Evolutionary conservation across 1,140 invertebrate species (phyloP).

Genomic region (Drosophila kanapiae): DNA sequence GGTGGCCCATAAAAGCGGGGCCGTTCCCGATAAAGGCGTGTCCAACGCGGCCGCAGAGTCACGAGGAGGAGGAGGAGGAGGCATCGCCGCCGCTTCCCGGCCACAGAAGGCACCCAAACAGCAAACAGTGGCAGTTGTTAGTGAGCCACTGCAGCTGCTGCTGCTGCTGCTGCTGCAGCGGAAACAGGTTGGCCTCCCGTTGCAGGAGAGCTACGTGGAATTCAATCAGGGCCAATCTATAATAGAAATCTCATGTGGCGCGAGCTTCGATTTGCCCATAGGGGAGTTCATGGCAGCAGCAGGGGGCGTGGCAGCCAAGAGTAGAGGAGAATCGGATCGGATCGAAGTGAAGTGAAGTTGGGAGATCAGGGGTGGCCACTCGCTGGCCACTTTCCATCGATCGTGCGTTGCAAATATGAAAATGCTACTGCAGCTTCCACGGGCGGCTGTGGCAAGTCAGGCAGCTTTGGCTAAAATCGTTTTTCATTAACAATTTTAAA

Average conservation of each 20-base stretch:
- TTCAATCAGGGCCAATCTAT: slow-evolving; percentile 84
- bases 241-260: slow-evolving; percentile 83
- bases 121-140: slow-evolving; percentile 60
- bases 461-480: slow-evolving; percentile 72
- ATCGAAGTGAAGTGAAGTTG: not conserved
- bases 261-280: slow-evolving; percentile 50
- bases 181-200: slow-evolving; percentile 66
- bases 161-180: slow-evolving; percentile 30
- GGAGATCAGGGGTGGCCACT: slow-evolving; percentile 24
- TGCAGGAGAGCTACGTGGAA: slow-evolving; percentile 61
- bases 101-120: not conserved
- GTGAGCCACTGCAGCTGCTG: slow-evolving; percentile 27
- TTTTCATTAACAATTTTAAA: slow-evolving; percentile 85
- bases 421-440: slow-evolving; percentile 70
- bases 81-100: slow-evolving; percentile 1
- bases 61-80: not conserved
- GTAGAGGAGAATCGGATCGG: slow-evolving; percentile 18
- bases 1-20: slow-evolving; percentile 27
- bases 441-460: slow-evolving; percentile 46
- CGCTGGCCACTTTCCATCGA: slow-evolving; percentile 79
- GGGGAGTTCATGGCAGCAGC: slow-evolving; percentile 47
- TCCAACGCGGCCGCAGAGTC: slow-evolving; percentile 20
- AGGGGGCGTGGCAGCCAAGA: slow-evolving; percentile 35
- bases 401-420: slow-evolving; percentile 84
- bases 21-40: slow-evolving; percentile 54